Percentiles rank a stretch among this genome's conserved stretches.
These are phyloP conservation scores for Drosophila buzzatii DNA, from an alignment of 2,888 invertebrate species.

Conservation along the genomic window DNA sequence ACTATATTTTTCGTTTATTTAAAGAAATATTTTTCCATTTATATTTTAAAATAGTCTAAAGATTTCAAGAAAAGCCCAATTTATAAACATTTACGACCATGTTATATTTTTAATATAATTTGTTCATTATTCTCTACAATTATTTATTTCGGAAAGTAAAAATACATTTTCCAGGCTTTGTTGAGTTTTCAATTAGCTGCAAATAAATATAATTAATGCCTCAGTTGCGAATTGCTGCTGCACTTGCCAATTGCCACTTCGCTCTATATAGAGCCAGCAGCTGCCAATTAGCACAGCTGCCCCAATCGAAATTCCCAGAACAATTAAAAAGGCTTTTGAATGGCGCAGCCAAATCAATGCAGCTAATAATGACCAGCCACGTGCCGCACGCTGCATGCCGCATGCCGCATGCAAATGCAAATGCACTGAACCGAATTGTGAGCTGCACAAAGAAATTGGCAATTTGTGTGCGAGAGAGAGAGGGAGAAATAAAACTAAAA, in stretches of 20 bases:
- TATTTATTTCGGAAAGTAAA: not conserved
- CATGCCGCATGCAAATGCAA: conserved; percentile 14
- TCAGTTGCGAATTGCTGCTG: not conserved
- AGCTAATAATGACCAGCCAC: conserved; percentile 30
- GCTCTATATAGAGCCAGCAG: conserved; percentile 10
- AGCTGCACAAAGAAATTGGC: conserved; percentile 7
- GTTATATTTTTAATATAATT: not conserved
- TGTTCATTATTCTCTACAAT: not conserved
- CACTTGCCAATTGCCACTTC: not conserved
- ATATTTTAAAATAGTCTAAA: not conserved
- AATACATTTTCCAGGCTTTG: not conserved
- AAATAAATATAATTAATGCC: conserved; percentile 2
- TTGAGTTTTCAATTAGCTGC: conserved; percentile 5
- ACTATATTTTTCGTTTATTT: too few species aligned
- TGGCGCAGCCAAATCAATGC: conserved; percentile 26
- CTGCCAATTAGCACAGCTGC: conserved; percentile 31
- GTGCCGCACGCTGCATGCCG: conserved; percentile 5
- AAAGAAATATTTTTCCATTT: too few species aligned
- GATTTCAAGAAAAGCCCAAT: not conserved
- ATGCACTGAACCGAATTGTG: not conserved
- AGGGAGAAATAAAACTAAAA: not conserved
- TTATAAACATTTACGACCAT: not conserved
- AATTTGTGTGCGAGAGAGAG: not conserved
- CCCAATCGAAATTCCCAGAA: conserved; percentile 8
- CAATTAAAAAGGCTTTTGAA: conserved; percentile 23